Conservation (phyloP, 2,888 invertebrate species). For the Dioctria linearis region DNA sequence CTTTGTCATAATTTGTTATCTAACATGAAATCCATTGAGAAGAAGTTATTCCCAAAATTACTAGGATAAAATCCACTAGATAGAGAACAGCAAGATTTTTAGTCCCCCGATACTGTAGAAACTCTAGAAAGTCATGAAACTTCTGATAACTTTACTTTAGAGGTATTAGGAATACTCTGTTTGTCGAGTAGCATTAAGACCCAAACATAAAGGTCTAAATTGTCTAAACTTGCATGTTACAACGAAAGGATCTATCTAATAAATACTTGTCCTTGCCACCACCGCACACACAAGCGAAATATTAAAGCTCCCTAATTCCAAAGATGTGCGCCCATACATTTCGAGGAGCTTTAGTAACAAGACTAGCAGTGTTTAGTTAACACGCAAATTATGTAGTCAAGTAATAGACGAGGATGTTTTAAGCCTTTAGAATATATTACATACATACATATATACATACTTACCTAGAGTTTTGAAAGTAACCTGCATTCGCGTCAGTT, state of each 20-base stretch:
- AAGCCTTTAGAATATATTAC: slow-evolving; percentile 16
- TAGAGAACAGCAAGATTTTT: too few species aligned
- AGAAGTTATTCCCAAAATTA: too few species aligned
- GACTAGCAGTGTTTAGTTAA: slow-evolving; percentile 15
- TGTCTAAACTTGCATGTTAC: slow-evolving; percentile 9
- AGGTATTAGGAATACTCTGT: too few species aligned
- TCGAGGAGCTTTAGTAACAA: neutral
- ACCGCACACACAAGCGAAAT: neutral
- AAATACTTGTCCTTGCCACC: neutral
- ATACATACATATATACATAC: too few species aligned
- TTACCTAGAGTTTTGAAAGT: neutral
- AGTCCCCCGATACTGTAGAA: too few species aligned
- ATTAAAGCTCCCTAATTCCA: slow-evolving; percentile 14
- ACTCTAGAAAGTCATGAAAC: too few species aligned
- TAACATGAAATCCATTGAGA: too few species aligned
- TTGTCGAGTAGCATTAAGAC: too few species aligned
- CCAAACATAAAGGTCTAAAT: neutral
- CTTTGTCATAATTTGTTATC: too few species aligned
- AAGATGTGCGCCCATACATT: slow-evolving; percentile 4
- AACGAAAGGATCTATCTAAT: neutral
- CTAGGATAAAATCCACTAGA: too few species aligned
- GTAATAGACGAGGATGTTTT: slow-evolving; percentile 27
- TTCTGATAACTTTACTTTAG: too few species aligned
- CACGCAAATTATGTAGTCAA: slow-evolving; percentile 22
- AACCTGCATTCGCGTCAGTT: neutral